Conservation (phyloP, 2,888 invertebrate species). For the Xanthorhoe spadicearia region DNA sequence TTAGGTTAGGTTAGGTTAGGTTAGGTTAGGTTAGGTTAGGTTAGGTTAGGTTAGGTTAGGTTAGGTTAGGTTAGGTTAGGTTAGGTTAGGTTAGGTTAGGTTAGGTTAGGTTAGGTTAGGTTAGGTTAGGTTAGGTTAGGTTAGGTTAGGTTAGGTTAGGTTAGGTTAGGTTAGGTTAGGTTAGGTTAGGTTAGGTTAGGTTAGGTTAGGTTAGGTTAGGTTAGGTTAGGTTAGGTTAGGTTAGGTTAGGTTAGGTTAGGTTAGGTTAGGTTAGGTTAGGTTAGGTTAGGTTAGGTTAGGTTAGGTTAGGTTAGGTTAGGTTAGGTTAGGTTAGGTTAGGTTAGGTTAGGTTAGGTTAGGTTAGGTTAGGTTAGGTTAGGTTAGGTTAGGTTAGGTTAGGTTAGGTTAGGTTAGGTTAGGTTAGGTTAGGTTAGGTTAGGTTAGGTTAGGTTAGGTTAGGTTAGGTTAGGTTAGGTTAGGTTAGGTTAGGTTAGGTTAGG, state of each 20-base stretch:
- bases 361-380: constrained; percentile 15
- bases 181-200: constrained; percentile 13
- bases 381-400: constrained; percentile 26
- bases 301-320: constrained; percentile 15
- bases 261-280: constrained; percentile 15
- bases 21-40: constrained; percentile 35
- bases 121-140: constrained; percentile 10
- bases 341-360: constrained; percentile 11
- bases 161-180: constrained; percentile 19
- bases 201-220: constrained; percentile 12
- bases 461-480: constrained; percentile 28
- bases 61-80: constrained; percentile 35
- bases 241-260: constrained; percentile 20
- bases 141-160: constrained; percentile 14
- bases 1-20: constrained; percentile 34
- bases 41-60: constrained; percentile 33
- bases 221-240: constrained; percentile 20
- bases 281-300: constrained; percentile 15
- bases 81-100: constrained; percentile 33
- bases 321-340: constrained; percentile 8
- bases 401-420: constrained; percentile 24
- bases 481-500: constrained; percentile 30
- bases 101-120: constrained; percentile 13
- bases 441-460: constrained; percentile 33
- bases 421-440: constrained; percentile 29